Evolutionary conservation across 2,113 vertebrate genomes (phyloP), one percentile per base, ranked within the genome.

Genomic region (Plecturocebus donacophilus): DNA sequence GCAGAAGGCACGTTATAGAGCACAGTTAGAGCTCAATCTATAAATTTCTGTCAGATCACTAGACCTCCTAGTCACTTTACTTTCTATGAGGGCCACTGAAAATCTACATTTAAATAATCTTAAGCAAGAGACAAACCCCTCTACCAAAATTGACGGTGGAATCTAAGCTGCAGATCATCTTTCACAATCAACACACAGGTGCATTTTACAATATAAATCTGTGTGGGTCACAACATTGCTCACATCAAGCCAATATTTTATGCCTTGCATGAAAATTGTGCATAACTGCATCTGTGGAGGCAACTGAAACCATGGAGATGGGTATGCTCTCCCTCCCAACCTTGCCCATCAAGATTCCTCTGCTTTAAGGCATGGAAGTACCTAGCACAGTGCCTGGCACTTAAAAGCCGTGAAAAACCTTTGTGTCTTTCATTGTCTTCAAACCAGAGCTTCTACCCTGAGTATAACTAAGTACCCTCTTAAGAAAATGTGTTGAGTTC

Each of bases 21-120:
- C 49, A 86, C 25, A 92, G 85, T 77, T 80, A 66, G 79, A 87
- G 58, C 20, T 30, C 86, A 77, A 40, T 32, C 49, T 47, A 61
- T 82, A 73, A 45, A 83, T 84, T 79, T 49, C 89, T 89, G 20
- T 94, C 56, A 19, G 86, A 52, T 92, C 56, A 42, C 25, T 87
- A 13, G 35, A 89, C 30, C 45, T 92, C n/a, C 49, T 32, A 19
- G 35, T 76, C 90, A 91, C 25, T 92, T 90, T 86, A 35, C 68
- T 97, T 94, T 89, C 75, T 86, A 38, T 70, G 14, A 77, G 23
- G 52, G 32, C 21, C 25, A 76, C 3, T 84, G 83, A 19, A 12
- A 77, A 87, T 47, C 3, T 75, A 94, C 45, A 94, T 94, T 56
- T 81, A 75, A 96, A 92, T 92, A 76, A 77, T 89, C 25, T 94